phyloP scores from a whole-genome alignment of 2,888 invertebrate genomes.

The Biston betularia region DNA sequence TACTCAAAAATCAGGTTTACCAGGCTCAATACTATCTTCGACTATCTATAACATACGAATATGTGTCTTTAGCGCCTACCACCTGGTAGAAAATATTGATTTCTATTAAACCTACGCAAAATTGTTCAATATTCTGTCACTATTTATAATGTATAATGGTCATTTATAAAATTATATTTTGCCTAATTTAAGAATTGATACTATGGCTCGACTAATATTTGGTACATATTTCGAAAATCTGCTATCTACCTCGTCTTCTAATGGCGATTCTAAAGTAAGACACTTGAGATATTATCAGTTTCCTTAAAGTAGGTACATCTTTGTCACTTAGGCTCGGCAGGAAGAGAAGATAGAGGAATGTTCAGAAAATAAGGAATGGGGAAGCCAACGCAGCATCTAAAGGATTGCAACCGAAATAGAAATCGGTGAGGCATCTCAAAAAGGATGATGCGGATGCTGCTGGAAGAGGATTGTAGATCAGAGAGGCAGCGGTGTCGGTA shows the following conservation, averaged over 20 bases:
- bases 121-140: conserved; percentile 70
- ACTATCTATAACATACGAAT: conserved; percentile 66
- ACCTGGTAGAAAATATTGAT: conserved; percentile 79
- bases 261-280: conserved; percentile 84
- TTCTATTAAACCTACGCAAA: conserved; percentile 78
- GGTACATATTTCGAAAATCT: conserved; percentile 81
- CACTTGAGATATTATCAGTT: conserved; percentile 82
- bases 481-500: conserved; percentile 80
- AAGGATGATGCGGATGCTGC: conserved; percentile 81
- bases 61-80: conserved; percentile 71
- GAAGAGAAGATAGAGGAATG: conserved; percentile 71
- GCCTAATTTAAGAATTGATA: conserved; percentile 63
- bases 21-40: conserved; percentile 71
- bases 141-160: conserved; percentile 47
- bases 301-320: conserved; percentile 65
- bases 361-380: conserved; percentile 73
- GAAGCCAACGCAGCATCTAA: conserved; percentile 52
- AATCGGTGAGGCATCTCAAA: conserved; percentile 55
- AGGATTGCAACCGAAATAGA: conserved; percentile 55
- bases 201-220: conserved; percentile 75
- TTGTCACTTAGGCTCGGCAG: conserved; percentile 62
- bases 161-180: conserved; percentile 49
- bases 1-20: conserved; percentile 75
- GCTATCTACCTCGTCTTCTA: conserved; percentile 81
- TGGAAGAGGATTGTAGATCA: conserved; percentile 84